A percentile compares a stretch with the other conserved stretches of the same genome.
Conservation (phyloP, 64 coral and sea anemone species). For the Montipora efflorescens region DNA sequence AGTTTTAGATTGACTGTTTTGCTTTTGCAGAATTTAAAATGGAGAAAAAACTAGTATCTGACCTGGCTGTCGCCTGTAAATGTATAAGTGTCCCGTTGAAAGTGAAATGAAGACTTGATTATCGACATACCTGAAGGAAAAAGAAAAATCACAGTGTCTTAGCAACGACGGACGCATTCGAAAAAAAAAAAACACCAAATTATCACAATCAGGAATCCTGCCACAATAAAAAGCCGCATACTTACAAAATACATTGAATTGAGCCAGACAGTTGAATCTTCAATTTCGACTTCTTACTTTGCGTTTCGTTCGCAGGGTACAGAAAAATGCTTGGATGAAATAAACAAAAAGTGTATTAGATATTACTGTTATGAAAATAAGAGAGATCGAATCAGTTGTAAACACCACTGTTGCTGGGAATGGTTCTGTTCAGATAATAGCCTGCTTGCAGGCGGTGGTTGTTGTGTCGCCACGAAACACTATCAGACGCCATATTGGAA, state of each 20-base stretch:
- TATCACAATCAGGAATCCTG: neutral
- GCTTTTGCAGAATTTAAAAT: too few species aligned
- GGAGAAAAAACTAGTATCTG: neutral
- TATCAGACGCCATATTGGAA: too few species aligned
- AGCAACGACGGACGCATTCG: neutral
- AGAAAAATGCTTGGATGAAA: slow-evolving; percentile 75
- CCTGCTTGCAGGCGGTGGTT: too few species aligned
- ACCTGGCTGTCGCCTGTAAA: slow-evolving; percentile 93
- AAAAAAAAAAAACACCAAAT: neutral
- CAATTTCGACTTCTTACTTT: slow-evolving; percentile 87
- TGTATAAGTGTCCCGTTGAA: slow-evolving; percentile 87
- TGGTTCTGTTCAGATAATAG: neutral
- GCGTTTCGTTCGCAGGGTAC: slow-evolving; percentile 83
- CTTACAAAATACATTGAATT: slow-evolving; percentile 94
- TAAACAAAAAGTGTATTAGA: neutral
- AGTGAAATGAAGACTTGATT: slow-evolving; percentile 97
- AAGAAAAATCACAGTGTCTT: neutral
- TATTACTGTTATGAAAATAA: neutral
- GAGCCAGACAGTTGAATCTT: slow-evolving; percentile 88
- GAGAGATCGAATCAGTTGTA: neutral
- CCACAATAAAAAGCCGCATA: neutral
- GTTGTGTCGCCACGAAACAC: too few species aligned
- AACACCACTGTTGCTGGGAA: neutral
- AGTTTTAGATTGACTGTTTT: too few species aligned
- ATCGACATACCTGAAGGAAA: slow-evolving; percentile 91